Evolutionary conservation across 2,113 vertebrate species (phyloP).

Genomic region (Carassius auratus): DNA sequence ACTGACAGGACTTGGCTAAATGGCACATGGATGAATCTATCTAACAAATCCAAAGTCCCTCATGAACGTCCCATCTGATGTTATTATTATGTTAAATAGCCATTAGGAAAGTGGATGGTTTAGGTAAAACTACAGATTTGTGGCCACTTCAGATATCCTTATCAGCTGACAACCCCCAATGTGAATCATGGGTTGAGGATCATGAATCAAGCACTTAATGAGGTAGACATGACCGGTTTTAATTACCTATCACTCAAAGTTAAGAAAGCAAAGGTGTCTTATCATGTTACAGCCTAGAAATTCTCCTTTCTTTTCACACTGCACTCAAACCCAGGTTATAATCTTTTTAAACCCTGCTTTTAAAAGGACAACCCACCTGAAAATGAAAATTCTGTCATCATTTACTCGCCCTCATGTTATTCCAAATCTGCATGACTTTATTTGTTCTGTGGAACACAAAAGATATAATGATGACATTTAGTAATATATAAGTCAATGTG

Average conservation of each 20-base stretch:
- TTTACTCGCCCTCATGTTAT: neutral
- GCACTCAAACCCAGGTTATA: neutral
- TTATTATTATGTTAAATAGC: neutral
- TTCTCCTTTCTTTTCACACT: neutral
- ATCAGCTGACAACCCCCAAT: neutral
- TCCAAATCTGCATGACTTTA: neutral
- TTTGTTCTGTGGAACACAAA: neutral
- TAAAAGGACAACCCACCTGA: neutral
- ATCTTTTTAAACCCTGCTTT: neutral
- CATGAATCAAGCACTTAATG: neutral
- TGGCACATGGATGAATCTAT: conserved; percentile 76
- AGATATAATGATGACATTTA: neutral
- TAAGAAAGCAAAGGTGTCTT: neutral
- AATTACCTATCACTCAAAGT: conserved; percentile 21
- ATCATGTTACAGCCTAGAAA: neutral
- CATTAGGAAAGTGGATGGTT: neutral
- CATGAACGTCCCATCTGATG: neutral
- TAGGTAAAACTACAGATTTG: conserved; percentile 11
- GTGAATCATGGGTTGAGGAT: conserved; percentile 13
- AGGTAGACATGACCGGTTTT: conserved; percentile 10
- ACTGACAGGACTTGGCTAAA: conserved; percentile 55
- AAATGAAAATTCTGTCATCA: neutral
- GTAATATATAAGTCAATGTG: neutral
- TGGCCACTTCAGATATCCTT: neutral
- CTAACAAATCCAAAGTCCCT: conserved; percentile 70